Evolutionary conservation across 2,113 vertebrate species (phyloP), one percentile per base, ranked within the genome.

Genomic region (Cynocephalus volans): DNA sequence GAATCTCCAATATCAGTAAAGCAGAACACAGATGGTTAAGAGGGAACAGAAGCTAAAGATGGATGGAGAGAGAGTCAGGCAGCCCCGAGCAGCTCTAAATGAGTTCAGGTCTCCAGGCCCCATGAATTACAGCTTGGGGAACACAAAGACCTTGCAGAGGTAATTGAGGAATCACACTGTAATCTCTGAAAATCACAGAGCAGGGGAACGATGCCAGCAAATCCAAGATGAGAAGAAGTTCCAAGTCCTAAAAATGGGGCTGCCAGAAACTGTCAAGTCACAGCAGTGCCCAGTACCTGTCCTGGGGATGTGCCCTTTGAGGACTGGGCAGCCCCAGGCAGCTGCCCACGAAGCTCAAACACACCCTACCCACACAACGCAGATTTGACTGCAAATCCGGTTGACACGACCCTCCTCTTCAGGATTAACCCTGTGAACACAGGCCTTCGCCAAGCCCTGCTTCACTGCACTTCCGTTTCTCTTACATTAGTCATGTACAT

Each of bases 101-200:
- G 96, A 97, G 98, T 94, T 97, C 81, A 77, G 69, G 85, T 77
- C 60, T 96, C 80, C 31, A 31, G 80, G 69, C 9, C 28, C 18
- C 28, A 2, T 24, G 84, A 96, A 84, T 92, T 76, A 81, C 10
- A 83, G 70, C 26, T 28, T 33, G 17, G 69, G 75, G 52, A 96
- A 84, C 3, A 11, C 19, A 54, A 83, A 60, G 92, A 85, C 52
- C 67, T 94, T 67, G 41, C 79, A 79, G 92, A 88, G 54, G 85
- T 77, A 73, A 77, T 7, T 92, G 92, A 92, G 41, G 84, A 92
- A 90, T 80, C 89, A 84, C 0, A 0, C 0, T 75, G 50, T 52
- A 48, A 33, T 97, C 62, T 91, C 54, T 54, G 50, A 73, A 97
- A 97, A 93, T 72, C 76, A 86, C 23, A 3, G 50, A 79, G n/a